Conservation (phyloP, 2,888 invertebrate genomes). For the Xanthostigma xanthostigma region DNA sequence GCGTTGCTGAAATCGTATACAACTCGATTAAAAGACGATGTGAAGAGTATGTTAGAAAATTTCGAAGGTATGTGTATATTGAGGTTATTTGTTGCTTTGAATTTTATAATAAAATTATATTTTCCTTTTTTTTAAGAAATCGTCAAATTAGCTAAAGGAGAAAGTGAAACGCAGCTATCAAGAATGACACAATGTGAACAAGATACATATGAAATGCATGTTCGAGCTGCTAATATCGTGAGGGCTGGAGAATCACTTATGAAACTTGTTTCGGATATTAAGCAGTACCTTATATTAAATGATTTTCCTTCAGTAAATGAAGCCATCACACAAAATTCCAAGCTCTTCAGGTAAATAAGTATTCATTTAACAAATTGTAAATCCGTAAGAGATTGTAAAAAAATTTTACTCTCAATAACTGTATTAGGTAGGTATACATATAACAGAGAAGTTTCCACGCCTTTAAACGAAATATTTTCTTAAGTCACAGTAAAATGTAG, state of each 20-base stretch:
- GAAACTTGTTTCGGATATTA: constrained; percentile 94
- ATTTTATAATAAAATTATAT: background rate
- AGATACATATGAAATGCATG: constrained; percentile 94
- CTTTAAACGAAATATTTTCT: too few species aligned
- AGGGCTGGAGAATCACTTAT: constrained; percentile 92
- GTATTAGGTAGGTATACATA: too few species aligned
- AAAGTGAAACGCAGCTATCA: constrained; percentile 79
- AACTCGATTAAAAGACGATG: constrained; percentile 87
- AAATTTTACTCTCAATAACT: too few species aligned
- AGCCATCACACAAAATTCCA: constrained; percentile 86
- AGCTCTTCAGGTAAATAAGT: constrained; percentile 44
- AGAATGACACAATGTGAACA: constrained; percentile 88
- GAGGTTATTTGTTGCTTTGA: background rate
- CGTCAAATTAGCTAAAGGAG: constrained; percentile 74
- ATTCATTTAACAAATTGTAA: too few species aligned
- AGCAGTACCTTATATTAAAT: constrained; percentile 93
- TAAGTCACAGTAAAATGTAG: too few species aligned
- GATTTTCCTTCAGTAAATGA: constrained; percentile 98
- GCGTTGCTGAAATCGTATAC: constrained; percentile 89
- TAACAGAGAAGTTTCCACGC: too few species aligned
- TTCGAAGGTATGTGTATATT: constrained; percentile 59
- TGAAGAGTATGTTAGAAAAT: constrained; percentile 94
- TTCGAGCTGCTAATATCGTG: constrained; percentile 89
- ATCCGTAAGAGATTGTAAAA: too few species aligned
- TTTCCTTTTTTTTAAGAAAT: constrained; percentile 50